A percentile compares a stretch with the other conserved stretches of the same genome.
Conservation (phyloP, 1,140 invertebrate species). For the Drosophila saltans region DNA sequence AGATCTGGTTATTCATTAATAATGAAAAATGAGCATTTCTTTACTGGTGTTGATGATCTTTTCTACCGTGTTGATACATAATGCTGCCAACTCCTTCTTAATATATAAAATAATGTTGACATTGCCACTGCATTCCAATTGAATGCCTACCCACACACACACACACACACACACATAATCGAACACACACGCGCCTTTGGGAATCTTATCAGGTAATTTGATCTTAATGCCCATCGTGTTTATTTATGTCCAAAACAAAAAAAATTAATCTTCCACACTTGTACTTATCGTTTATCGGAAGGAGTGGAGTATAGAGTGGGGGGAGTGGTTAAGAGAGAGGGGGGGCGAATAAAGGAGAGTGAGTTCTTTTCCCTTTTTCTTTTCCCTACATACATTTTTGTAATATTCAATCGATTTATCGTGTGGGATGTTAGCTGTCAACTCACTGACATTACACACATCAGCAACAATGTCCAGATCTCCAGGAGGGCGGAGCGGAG, state of each 20-base stretch:
- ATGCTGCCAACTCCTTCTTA: not conserved
- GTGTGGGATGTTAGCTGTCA: conserved; percentile 74
- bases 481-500: no score
- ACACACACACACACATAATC: conserved; percentile 13
- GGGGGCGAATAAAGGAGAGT: not conserved
- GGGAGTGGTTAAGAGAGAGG: not conserved
- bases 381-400: not conserved
- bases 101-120: conserved; percentile 40
- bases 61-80: conserved; percentile 50
- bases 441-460: conserved; percentile 64
- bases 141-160: conserved; percentile 20
- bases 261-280: conserved; percentile 71
- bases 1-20: conserved; percentile 13
- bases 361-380: not conserved
- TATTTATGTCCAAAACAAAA: conserved; percentile 42
- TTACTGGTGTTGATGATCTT: conserved; percentile 13
- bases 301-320: not conserved
- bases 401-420: conserved; percentile 79
- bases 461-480: conserved; percentile 48
- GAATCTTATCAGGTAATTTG: conserved; percentile 71
- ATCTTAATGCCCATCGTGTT: conserved; percentile 78
- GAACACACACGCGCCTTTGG: conserved; percentile 44
- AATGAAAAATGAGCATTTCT: not conserved
- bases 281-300: not conserved
- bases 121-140: conserved; percentile 67